Base-by-base conservation (phyloP, 2,888 invertebrate species). In the Morpho helenor region DNA sequence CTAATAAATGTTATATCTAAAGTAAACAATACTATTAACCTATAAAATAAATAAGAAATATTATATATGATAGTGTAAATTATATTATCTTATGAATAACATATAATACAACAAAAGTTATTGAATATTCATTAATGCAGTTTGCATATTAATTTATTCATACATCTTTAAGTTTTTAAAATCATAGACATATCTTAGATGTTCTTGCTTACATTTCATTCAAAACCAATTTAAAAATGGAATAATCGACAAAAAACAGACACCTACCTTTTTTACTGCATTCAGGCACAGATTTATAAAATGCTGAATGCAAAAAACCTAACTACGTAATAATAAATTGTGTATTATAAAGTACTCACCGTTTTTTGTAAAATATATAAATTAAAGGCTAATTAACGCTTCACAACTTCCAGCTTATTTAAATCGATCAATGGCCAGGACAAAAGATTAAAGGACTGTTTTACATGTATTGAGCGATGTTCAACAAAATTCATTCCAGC, bases 391-490 rank as follows among this genome's bases (percentile, higher is more conserved):
- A 31, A 16, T 16, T 48, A 5, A 7, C 5, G n/a, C 44, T 43
- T 48, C 10, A 39, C 10, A n/a, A 40, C 52, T 23, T 10, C 45
- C 22, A 50, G 42, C 45, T 44, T 52, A 23, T 52, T 41, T 57
- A 49, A 48, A 50, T 41, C 45, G 49, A 55, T 53, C 56, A 52
- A 42, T 47, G 55, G 54, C 57, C 57, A 44, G 55, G 62, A 52
- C 58, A 57, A 54, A 55, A 57, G 57, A 64, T 66, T 65, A 63
- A 48, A 56, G 52, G 63, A 63, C 66, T 67, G 72, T 65, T 76
- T 76, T 79, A 80, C 79, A 80, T 80, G 77, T 80, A 82, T 84
- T 68, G 82, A 84, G 71, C 82, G 79, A 67, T 65, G 63, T 59
- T 72, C 70, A 69, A 56, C 73, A 73, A 69, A 71, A 66, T 67